Percentiles rank a stretch among this genome's conserved stretches.
These are phyloP conservation scores for Dryobotodes eremita DNA, from an alignment of 2,888 invertebrate genomes.

Conservation along the genomic window DNA sequence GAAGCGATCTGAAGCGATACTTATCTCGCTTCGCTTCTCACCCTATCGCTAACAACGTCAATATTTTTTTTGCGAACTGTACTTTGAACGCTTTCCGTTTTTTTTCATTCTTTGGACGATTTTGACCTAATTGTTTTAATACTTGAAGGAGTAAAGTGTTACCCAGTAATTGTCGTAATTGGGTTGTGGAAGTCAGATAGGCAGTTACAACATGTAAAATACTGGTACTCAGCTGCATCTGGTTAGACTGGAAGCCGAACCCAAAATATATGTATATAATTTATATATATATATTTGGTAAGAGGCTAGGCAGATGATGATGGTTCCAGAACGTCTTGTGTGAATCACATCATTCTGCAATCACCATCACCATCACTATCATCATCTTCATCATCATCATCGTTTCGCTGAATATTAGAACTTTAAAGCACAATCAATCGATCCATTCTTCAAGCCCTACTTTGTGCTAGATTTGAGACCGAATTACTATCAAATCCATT, in stretches of 20 bases:
- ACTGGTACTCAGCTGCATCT: not conserved
- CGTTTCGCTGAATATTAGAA: not conserved
- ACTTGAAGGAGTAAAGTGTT: not conserved
- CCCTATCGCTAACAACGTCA: constrained; percentile 72
- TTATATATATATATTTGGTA: too few relatives aligned
- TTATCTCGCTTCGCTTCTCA: constrained; percentile 86
- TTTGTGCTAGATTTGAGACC: not conserved
- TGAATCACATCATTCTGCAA: not conserved
- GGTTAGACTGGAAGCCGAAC: not conserved
- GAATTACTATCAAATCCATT: not conserved
- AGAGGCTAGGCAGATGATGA: not conserved
- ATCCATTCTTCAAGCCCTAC: not conserved
- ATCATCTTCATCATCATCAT: too few relatives aligned
- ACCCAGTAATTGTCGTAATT: not conserved
- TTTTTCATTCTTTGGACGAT: constrained; percentile 16
- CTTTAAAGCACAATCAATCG: not conserved
- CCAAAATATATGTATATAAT: too few relatives aligned
- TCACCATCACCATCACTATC: too few relatives aligned
- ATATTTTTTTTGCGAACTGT: constrained; percentile 64
- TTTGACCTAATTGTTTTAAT: constrained; percentile 35
- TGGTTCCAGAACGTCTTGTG: not conserved
- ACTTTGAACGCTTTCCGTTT: constrained; percentile 38
- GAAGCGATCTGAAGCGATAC: constrained; percentile 75
- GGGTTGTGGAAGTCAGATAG: too few relatives aligned
- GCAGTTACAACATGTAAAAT: too few relatives aligned